These are phyloP conservation scores for Oncorhynchus masou DNA, from an alignment of 2,113 vertebrate genomes.

Conservation along the genomic window DNA sequence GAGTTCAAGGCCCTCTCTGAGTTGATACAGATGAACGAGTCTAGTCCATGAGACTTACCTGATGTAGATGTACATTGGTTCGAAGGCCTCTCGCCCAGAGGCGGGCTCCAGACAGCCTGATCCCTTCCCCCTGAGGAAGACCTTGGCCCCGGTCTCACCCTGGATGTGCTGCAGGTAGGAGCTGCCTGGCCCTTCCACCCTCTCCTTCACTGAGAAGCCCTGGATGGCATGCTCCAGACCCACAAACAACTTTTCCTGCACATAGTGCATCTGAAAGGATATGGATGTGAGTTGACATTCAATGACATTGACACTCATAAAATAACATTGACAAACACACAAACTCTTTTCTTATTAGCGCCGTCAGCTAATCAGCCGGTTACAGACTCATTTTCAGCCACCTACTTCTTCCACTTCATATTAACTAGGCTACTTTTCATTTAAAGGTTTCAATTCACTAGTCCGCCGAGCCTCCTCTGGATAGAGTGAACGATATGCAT, in stretches of 20 bases:
- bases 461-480: no score
- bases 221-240: constrained; percentile 90
- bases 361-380: no score
- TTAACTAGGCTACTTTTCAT: no score
- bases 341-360: no score
- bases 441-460: no score
- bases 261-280: constrained; percentile 89
- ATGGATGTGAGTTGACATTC: neutral
- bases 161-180: constrained; percentile 97
- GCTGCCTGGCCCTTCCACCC: constrained; percentile 90
- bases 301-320: no score
- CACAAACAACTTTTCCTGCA: constrained; percentile 97
- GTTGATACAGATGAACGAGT: neutral
- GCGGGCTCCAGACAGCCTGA: constrained; percentile 95
- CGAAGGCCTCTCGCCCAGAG: constrained; percentile 93
- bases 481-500: no score
- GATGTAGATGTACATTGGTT: constrained; percentile 99
- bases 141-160: constrained; percentile 93
- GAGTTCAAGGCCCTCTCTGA: neutral
- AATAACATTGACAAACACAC: no score
- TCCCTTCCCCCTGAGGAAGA: constrained; percentile 92
- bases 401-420: no score
- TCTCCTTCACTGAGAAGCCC: constrained; percentile 91
- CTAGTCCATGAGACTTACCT: constrained; percentile 54
- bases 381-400: no score